Evolutionary conservation across 2,797 vertebrate genomes (phyloP).

Genomic region (Anguilla anguilla): DNA sequence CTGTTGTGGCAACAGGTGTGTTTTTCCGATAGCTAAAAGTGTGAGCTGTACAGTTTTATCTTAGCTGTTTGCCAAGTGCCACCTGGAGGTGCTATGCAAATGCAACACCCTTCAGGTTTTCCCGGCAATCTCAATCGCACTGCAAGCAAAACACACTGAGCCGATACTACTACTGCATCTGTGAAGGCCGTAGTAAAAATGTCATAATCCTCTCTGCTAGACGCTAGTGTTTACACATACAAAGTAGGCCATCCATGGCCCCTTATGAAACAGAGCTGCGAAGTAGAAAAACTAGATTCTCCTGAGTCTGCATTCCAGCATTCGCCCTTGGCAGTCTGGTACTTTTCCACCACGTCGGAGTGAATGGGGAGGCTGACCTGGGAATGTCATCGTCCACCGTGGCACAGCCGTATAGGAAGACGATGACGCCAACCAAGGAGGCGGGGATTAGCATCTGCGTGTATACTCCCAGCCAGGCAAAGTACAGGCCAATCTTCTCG

Average conservation of each 20-base stretch:
- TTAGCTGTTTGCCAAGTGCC: neutral
- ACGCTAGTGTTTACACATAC: neutral
- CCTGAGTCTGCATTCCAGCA: neutral
- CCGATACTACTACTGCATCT: neutral
- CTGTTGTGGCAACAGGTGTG: neutral
- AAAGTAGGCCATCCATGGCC: neutral
- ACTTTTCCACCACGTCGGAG: neutral
- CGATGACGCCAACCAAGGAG: slow-evolving; percentile 90
- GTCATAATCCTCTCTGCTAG: neutral
- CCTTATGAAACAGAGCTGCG: neutral
- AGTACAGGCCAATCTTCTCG: slow-evolving; percentile 97
- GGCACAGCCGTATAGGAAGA: slow-evolving; percentile 94
- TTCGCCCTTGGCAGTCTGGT: neutral
- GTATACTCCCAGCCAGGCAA: slow-evolving; percentile 98
- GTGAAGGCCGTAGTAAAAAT: neutral
- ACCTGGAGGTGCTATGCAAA: neutral
- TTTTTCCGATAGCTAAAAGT: neutral
- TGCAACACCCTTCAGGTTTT: no score
- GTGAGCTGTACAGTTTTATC: neutral
- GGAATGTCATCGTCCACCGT: slow-evolving; percentile 94
- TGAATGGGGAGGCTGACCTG: slow-evolving; percentile 71
- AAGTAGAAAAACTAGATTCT: neutral
- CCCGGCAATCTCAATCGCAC: no score
- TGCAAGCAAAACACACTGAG: neutral
- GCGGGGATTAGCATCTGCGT: slow-evolving; percentile 98